Base-by-base conservation (phyloP, 2,113 vertebrate species). In the Gavia stellata region DNA sequence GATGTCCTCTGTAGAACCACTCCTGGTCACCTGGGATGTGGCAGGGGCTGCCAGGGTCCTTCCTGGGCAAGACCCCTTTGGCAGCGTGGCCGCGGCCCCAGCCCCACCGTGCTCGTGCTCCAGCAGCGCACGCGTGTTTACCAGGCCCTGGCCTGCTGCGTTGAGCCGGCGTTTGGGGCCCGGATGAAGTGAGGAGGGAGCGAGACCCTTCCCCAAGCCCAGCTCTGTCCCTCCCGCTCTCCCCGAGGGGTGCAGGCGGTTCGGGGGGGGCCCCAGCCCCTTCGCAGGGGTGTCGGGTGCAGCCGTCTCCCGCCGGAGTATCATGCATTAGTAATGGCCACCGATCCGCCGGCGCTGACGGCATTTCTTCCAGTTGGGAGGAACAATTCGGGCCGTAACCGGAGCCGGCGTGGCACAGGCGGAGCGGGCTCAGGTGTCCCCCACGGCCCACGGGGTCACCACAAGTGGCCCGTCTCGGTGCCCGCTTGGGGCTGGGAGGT, bases 321-420 rank as follows among this genome's bases (percentile, higher is more conserved):
- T 85, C 97, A 98, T 98, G 96, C 96, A 98, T 98, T 98, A 98
- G 92, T 98, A 96, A 98, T 98, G 97, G 97, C 89, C 97, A 98
- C 90, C 6, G 97, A 98, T 97, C 97, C 82, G n/a, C 63, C 36
- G 45, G 96, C 56, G 96, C 97, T 95, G 82, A 18, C 72, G 6
- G 89, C 97, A 96, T 92, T 97, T 95, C 98, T 98, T 98, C 98
- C 97, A 98, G 97, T 55, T 71, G 1, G 24, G 79, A 74, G 81
- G 73, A 86, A 96, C 92, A 94, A 95, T 95, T 4, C 9, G 3
- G 63, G 44, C 59, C 2, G 97, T 55, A 97, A 97, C 90, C 2
- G 2, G 95, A 97, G 92, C 96, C 2, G 9, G 23, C 0, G 0
- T 0, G 3, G 74, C 79, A 31, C 89, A 70, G 66, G 71, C 0